Base-by-base conservation (phyloP, 1,140 invertebrate species). In the Caenorhabditis elegans region DNA sequence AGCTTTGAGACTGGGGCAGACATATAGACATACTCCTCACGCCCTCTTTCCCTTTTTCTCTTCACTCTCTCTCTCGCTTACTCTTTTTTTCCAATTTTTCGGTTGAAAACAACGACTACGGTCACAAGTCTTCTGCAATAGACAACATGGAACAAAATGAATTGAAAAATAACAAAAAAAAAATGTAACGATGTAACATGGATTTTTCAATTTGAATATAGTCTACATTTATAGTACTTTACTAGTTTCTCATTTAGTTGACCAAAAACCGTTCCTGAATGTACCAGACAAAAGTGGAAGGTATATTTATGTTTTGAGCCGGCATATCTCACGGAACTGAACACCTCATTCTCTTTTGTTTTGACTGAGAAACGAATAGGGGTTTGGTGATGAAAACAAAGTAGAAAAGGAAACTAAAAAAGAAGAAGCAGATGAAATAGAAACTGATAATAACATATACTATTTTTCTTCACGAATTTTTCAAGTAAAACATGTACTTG, bases 21-120 rank as follows among this genome's bases (percentile, higher is more conserved):
- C 34, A 24, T 22, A 39, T 70, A 39, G 34, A 70, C 60, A 70
- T 34, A 70, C 28, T n/a, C n/a, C n/a, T 43, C 39, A 70, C 60
- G 60, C 60, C 34, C 60, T 70, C 60, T 22, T 70, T 43, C 34
- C 39, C 15, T 24, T 55, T 19, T 55, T 55, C 11, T 55, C 26
- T 17, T 70, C n/a, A 31, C 19, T 70, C 31, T 60, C 31, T 60
- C 28, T 55, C 51, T 55, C 8, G 15, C n/a, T 49, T n/a, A n/a
- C 10, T 28, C 60, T 39, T 13, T 70, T 70, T 70, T 70, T 39
- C 19, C 34, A 39, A 43, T 39, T 70, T 70, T 70, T 70, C 60
- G 34, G 60, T 70, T 70, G 60, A 70, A 70, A 70, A 70, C 60
- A 70, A 70, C 60, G 60, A n/a, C 60, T n/a, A 70, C 60, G 60